Evolutionary conservation across 2,888 invertebrate species (phyloP).

Genomic region (Leucophenga maculata): DNA sequence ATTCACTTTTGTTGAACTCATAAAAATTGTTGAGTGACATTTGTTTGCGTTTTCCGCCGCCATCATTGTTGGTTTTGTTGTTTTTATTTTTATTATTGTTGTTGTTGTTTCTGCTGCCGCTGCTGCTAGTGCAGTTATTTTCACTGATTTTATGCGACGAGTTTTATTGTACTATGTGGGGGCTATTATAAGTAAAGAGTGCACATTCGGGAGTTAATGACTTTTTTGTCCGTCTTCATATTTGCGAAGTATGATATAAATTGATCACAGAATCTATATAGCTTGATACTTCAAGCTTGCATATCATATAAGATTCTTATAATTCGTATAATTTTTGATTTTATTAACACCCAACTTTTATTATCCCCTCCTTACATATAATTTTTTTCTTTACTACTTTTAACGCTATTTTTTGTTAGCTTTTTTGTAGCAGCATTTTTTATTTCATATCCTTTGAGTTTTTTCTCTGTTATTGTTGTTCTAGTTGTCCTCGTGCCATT

Average conservation of each 20-base stretch:
- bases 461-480: slow-evolving; percentile 35
- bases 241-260: no score
- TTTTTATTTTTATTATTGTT: slow-evolving; percentile 32
- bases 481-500: slow-evolving; percentile 30
- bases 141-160: slow-evolving; percentile 60
- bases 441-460: slow-evolving; percentile 29
- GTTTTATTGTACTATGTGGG: slow-evolving; percentile 42
- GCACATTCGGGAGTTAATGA: no score
- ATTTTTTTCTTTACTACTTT: slow-evolving; percentile 40
- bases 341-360: slow-evolving; percentile 42
- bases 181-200: background rate
- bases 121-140: no score
- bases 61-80: slow-evolving; percentile 23
- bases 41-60: slow-evolving; percentile 56
- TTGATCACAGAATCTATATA: no score
- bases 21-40: slow-evolving; percentile 66
- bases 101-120: slow-evolving; percentile 46
- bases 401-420: slow-evolving; percentile 39
- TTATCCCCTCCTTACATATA: slow-evolving; percentile 47
- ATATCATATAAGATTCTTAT: no score
- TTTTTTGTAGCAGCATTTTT: slow-evolving; percentile 41
- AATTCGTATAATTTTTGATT: no score
- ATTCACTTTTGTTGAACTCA: slow-evolving; percentile 67
- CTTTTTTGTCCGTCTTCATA: no score
- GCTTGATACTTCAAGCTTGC: no score